phyloP scores from a whole-genome alignment of 2,113 vertebrate species.

The Gambusia affinis region DNA sequence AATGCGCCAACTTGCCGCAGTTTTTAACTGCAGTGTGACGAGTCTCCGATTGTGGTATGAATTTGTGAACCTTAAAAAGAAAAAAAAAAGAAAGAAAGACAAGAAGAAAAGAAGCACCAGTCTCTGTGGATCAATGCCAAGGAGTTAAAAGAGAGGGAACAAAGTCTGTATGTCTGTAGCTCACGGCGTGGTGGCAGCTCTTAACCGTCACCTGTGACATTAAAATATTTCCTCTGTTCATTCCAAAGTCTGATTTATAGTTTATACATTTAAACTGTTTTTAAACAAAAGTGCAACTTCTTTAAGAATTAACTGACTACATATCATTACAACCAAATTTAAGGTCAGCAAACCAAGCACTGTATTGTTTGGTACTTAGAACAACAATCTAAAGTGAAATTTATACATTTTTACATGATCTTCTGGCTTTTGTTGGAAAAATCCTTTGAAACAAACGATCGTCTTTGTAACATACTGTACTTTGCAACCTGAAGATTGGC shows the following conservation, averaged over 20 bases:
- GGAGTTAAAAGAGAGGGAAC: constrained; percentile 19
- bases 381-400: neutral
- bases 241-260: neutral
- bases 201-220: constrained; percentile 45
- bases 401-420: neutral
- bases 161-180: constrained; percentile 6
- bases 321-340: neutral
- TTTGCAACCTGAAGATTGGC: neutral
- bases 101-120: constrained; percentile 22
- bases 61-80: constrained; percentile 54
- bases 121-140: constrained; percentile 17
- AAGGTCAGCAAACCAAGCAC: neutral
- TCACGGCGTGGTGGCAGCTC: constrained; percentile 1
- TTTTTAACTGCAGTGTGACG: constrained; percentile 81
- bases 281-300: neutral
- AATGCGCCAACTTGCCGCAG: constrained; percentile 79
- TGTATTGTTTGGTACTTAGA: neutral
- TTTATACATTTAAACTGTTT: neutral
- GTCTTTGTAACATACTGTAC: neutral
- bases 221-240: constrained; percentile 11
- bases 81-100: constrained; percentile 14
- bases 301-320: neutral
- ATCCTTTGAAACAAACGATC: neutral
- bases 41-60: constrained; percentile 55
- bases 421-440: neutral